A percentile compares a stretch with the other conserved stretches of the same genome.
phyloP scores from a whole-genome alignment of 2,888 invertebrate genomes.

The Diarsia mendica region DNA sequence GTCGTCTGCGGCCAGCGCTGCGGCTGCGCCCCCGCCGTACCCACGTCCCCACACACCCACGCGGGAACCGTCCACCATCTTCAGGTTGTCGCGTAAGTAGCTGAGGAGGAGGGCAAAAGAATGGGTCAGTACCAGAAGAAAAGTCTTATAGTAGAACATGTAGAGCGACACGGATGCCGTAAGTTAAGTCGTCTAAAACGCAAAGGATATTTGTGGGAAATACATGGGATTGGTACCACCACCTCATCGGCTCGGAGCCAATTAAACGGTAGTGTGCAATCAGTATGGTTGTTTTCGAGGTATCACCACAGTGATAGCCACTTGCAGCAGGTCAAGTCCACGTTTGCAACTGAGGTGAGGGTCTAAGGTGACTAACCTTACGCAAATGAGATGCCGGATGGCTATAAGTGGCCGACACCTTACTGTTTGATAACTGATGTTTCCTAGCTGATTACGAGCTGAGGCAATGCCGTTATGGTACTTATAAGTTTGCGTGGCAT shows the following conservation, averaged over 20 bases:
- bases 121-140: not conserved
- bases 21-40: conserved; percentile 96
- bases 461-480: not conserved
- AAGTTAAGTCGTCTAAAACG: not conserved
- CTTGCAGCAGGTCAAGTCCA: too few species aligned
- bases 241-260: not conserved
- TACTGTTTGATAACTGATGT: not conserved
- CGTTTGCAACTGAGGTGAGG: too few species aligned
- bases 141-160: not conserved
- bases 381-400: too few species aligned
- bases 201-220: not conserved
- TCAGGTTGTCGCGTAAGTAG: conserved; percentile 94
- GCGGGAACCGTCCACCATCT: conserved; percentile 94
- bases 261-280: not conserved
- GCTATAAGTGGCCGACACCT: not conserved
- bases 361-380: too few species aligned
- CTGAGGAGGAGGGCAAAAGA: conserved; percentile 74
- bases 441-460: not conserved
- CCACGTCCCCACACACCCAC: conserved; percentile 96
- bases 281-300: too few species aligned
- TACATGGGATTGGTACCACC: too few species aligned
- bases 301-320: too few species aligned
- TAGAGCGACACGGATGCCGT: not conserved
- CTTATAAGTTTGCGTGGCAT: not conserved
- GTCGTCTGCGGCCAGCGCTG: conserved; percentile 95